phyloP scores from a whole-genome alignment of 2,113 vertebrate species.

The Gadus macrocephalus region DNA sequence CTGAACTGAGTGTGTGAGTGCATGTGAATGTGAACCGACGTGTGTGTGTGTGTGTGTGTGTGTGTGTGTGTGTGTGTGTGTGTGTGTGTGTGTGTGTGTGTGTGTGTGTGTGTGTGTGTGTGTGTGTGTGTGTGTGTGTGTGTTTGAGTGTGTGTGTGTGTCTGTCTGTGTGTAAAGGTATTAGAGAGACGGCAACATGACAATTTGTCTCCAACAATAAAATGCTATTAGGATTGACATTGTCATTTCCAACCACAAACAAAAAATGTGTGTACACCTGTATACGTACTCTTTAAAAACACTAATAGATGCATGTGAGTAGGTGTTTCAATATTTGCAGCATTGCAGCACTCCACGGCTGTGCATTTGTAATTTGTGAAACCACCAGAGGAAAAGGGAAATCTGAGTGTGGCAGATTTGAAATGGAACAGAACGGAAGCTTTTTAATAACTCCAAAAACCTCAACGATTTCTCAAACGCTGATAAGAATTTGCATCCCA shows the following conservation, averaged over 20 bases:
- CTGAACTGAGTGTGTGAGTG: conserved; percentile 6
- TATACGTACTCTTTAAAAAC: neutral
- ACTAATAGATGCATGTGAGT: neutral
- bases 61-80: neutral
- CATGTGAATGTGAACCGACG: neutral
- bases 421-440: conserved; percentile 6
- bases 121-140: neutral
- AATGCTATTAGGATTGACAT: conserved; percentile 7
- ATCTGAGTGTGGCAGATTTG: conserved; percentile 1
- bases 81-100: neutral
- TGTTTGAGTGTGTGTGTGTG: neutral
- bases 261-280: conserved; percentile 4
- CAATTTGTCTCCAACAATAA: neutral
- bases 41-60: neutral
- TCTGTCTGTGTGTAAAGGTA: neutral
- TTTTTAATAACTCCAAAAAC: conserved; percentile 23
- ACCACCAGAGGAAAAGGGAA: conserved; percentile 10
- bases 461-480: conserved; percentile 34
- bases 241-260: conserved; percentile 13
- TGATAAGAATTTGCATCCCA: conserved; percentile 32
- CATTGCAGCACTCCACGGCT: neutral
- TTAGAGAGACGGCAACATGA: neutral
- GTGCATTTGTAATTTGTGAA: conserved; percentile 3
- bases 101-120: neutral
- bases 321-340: conserved; percentile 1